A percentile compares a stretch with the other conserved stretches of the same genome.
These are phyloP conservation scores for Nettapus auritus DNA, from an alignment of 2,113 vertebrate genomes.

Conservation along the genomic window DNA sequence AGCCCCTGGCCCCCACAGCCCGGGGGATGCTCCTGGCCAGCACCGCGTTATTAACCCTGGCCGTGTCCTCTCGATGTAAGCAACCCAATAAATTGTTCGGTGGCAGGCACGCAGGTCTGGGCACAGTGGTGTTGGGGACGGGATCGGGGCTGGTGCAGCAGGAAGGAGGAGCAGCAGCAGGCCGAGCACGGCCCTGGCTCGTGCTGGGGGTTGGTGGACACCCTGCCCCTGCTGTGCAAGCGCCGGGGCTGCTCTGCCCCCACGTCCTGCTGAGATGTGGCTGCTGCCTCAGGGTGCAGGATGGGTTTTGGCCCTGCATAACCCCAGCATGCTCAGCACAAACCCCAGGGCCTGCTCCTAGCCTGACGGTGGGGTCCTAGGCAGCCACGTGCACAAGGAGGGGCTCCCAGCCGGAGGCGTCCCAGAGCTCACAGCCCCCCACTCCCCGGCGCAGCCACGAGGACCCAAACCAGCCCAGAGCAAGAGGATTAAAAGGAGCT, in stretches of 20 bases:
- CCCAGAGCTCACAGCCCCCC: neutral
- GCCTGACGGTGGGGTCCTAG: neutral
- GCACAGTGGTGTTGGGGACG: neutral
- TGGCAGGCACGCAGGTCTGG: neutral
- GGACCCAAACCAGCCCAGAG: neutral
- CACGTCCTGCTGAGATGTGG: neutral
- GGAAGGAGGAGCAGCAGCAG: neutral
- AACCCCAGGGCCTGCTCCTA: neutral
- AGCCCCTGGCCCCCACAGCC: neutral
- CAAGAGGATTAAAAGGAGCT: neutral
- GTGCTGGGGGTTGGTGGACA: neutral
- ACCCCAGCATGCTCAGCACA: neutral
- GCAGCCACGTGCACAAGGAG: neutral
- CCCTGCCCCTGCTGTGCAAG: neutral
- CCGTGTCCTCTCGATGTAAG: neutral
- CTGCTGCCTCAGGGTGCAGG: neutral
- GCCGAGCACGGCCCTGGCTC: neutral
- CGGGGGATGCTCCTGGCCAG: neutral
- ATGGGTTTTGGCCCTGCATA: neutral
- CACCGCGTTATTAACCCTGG: neutral
- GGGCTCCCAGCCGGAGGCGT: neutral
- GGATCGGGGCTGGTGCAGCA: neutral
- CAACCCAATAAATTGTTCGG: slow-evolving; percentile 34
- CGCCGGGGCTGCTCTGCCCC: neutral
- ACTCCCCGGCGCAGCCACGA: neutral